These are phyloP conservation scores for Mythimna ferrago DNA, from an alignment of 2,888 invertebrate species.

Conservation along the genomic window DNA sequence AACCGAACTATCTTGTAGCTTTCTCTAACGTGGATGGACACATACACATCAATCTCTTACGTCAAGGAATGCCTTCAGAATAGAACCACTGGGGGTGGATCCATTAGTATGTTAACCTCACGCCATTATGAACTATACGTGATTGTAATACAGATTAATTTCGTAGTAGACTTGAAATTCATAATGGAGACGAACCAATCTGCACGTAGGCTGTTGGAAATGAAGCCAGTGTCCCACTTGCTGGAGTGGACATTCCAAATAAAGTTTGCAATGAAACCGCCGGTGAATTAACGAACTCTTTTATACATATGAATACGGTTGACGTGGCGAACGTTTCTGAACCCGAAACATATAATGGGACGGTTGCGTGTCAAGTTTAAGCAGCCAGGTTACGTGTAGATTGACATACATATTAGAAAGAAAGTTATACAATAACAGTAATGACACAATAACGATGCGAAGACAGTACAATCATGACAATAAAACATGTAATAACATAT, in stretches of 20 bases:
- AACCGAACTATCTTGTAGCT: slow-evolving; percentile 75
- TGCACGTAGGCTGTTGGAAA: slow-evolving; percentile 78
- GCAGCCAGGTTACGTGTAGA: slow-evolving; percentile 45
- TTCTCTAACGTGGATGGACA: slow-evolving; percentile 78
- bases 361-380: slow-evolving; percentile 52
- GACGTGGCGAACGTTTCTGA: slow-evolving; percentile 28
- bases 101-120: slow-evolving; percentile 38
- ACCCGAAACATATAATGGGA: slow-evolving; percentile 47
- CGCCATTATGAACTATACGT: slow-evolving; percentile 68
- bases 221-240: slow-evolving; percentile 76
- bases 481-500: too few relatives aligned
- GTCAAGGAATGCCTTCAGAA: slow-evolving; percentile 65
- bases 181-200: slow-evolving; percentile 63
- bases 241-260: slow-evolving; percentile 72
- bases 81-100: slow-evolving; percentile 48
- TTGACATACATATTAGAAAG: slow-evolving; percentile 25
- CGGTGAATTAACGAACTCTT: slow-evolving; percentile 70
- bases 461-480: not conserved
- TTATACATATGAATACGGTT: slow-evolving; percentile 60
- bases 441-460: not conserved
- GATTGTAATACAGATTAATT: slow-evolving; percentile 64
- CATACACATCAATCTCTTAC: slow-evolving; percentile 76
- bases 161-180: slow-evolving; percentile 47
- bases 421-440: slow-evolving; percentile 40
- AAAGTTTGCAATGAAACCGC: slow-evolving; percentile 75